phyloP scores from a whole-genome alignment of 2,113 vertebrate genomes.

The Oenanthe oenanthe region DNA sequence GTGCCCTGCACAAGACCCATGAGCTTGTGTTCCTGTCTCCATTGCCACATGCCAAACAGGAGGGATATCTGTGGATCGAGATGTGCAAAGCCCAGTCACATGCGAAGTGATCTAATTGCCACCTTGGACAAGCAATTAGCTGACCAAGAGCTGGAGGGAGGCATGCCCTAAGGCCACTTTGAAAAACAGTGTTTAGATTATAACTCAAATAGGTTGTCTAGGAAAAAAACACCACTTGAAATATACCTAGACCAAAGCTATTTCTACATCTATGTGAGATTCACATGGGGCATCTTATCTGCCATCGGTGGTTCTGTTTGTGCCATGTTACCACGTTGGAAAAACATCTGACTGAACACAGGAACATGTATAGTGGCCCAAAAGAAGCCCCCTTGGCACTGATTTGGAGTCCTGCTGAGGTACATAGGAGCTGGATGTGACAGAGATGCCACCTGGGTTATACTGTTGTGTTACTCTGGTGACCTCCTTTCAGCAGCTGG shows the following conservation, averaged over 20 bases:
- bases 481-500: too few species aligned
- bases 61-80: neutral
- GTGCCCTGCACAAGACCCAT: fast-evolving
- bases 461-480: fast-evolving
- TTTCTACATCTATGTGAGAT: neutral
- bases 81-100: neutral
- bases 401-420: neutral
- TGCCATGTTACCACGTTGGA: neutral
- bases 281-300: neutral
- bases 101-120: neutral
- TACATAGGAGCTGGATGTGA: neutral
- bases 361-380: neutral
- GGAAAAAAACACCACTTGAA: neutral
- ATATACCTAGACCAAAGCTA: neutral
- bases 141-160: neutral
- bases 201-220: neutral
- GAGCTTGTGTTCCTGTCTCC: fast-evolving
- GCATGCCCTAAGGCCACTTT: neutral
- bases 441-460: neutral
- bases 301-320: neutral
- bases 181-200: neutral
- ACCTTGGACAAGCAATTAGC: neutral
- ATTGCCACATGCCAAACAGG: neutral
- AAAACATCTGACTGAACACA: neutral
- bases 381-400: neutral